A percentile compares a stretch with the other conserved stretches of the same genome.
phyloP scores from a whole-genome alignment of 2,797 vertebrate species.

The Serranus cabrilla region DNA sequence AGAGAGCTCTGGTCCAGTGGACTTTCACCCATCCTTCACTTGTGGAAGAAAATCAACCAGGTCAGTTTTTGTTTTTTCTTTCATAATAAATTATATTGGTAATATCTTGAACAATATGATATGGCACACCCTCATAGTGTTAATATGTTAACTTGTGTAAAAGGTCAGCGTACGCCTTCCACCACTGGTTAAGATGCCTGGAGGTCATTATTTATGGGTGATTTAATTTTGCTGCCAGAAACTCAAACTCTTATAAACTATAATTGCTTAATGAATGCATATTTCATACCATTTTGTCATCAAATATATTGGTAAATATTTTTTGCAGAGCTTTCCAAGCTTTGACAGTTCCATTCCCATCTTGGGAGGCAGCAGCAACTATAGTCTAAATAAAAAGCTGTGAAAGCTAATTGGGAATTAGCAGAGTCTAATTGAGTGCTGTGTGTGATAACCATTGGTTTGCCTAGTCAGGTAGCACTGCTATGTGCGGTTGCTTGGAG shows the following conservation, averaged over 20 bases:
- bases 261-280: background rate
- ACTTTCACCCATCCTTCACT: slow-evolving; percentile 93
- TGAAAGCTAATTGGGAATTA: slow-evolving; percentile 65
- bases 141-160: too few species aligned
- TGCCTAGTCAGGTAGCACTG: slow-evolving; percentile 21
- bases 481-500: slow-evolving; percentile 71
- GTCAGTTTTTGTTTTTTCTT: slow-evolving; percentile 69
- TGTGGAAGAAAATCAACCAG: slow-evolving; percentile 99
- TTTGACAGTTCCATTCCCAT: background rate
- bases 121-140: too few species aligned
- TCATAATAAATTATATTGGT: too few species aligned
- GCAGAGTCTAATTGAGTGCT: slow-evolving; percentile 36
- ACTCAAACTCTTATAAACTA: too few species aligned
- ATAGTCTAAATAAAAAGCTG: slow-evolving; percentile 37
- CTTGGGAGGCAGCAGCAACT: slow-evolving; percentile 25
- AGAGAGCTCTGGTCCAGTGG: slow-evolving; percentile 96
- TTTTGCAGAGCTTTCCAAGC: background rate
- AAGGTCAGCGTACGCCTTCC: too few species aligned
- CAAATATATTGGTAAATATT: background rate
- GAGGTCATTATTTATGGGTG: too few species aligned
- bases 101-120: too few species aligned
- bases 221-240: too few species aligned
- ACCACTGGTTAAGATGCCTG: too few species aligned
- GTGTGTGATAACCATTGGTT: slow-evolving; percentile 35
- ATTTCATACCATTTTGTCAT: background rate